Evolutionary conservation across 2,113 vertebrate genomes (phyloP).

Genomic region (Coptodon rendalli): DNA sequence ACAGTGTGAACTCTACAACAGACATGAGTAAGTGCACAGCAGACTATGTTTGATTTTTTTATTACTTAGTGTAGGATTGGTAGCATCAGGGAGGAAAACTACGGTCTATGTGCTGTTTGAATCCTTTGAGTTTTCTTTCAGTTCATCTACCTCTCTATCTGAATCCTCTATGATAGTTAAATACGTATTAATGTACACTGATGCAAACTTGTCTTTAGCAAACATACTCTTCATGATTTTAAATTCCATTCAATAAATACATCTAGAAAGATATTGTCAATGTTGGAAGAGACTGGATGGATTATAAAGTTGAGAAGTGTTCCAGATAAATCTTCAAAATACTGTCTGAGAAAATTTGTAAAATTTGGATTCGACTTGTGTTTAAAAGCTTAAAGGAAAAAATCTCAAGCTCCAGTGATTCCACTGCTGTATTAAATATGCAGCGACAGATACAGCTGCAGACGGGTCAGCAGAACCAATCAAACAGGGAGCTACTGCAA

Average conservation of each 20-base stretch:
- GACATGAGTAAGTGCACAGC: accelerated
- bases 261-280: accelerated
- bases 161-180: background rate
- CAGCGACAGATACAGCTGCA: background rate
- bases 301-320: background rate
- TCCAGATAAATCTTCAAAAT: background rate
- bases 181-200: background rate
- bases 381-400: background rate
- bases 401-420: background rate
- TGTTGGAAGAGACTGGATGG: background rate
- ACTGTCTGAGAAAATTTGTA: accelerated
- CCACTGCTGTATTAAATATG: background rate
- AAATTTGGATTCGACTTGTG: background rate
- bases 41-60: background rate
- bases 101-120: accelerated
- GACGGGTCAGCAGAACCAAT: background rate
- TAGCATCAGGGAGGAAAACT: background rate
- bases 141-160: background rate
- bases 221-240: background rate
- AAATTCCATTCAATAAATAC: background rate
- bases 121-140: background rate
- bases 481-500: background rate
- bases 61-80: background rate
- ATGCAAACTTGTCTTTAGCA: background rate
- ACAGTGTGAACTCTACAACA: background rate